Conservation (phyloP, 2,797 vertebrate species). For the Dicrostonyx torquatus region DNA sequence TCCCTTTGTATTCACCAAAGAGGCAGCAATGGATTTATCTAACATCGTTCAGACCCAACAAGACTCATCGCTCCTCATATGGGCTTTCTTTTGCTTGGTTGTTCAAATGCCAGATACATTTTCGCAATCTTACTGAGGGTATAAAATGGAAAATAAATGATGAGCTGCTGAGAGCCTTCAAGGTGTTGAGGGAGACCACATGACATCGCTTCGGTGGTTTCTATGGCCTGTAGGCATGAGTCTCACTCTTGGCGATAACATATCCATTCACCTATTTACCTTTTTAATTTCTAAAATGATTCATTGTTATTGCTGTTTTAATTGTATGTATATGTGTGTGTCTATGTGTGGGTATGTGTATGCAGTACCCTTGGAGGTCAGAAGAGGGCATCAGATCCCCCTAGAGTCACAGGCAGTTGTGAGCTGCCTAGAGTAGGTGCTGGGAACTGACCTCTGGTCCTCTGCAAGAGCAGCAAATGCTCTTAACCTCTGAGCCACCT, state of each 20-base stretch:
- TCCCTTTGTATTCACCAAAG: background rate
- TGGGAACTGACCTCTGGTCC: background rate
- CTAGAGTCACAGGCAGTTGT: background rate
- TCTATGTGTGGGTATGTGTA: background rate
- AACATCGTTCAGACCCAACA: background rate
- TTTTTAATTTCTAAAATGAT: background rate
- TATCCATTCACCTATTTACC: background rate
- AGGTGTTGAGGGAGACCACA: background rate
- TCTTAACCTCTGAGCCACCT: background rate
- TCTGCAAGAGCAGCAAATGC: background rate
- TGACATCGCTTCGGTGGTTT: background rate
- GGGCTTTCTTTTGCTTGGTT: background rate
- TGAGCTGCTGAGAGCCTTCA: background rate
- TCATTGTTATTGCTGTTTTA: background rate
- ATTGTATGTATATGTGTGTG: background rate
- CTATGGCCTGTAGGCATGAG: accelerated
- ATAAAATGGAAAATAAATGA: background rate
- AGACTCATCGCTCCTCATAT: background rate
- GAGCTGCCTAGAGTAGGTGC: background rate
- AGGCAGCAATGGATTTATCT: background rate
- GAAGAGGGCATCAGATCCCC: background rate
- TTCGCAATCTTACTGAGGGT: slow-evolving; percentile 10
- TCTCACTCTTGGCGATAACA: background rate
- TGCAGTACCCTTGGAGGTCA: background rate
- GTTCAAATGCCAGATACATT: background rate